These are phyloP conservation scores for Gracilinanus agilis DNA, from an alignment of 2,113 vertebrate genomes.

Conservation along the genomic window DNA sequence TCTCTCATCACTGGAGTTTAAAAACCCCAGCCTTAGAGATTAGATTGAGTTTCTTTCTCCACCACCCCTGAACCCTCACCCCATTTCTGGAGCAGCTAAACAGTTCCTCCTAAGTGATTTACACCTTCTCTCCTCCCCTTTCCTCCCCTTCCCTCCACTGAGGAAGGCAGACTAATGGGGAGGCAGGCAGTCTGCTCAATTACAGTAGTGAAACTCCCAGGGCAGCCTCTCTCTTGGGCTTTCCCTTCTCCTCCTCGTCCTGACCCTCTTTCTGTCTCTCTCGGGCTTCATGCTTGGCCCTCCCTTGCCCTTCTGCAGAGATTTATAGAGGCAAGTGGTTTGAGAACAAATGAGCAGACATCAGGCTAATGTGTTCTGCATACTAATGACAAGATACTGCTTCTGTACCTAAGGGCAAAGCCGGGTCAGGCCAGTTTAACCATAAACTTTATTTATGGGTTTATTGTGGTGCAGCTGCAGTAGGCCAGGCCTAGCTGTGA, in stretches of 20 bases:
- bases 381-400: conserved; percentile 84
- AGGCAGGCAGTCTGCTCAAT: not conserved
- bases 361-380: conserved; percentile 84
- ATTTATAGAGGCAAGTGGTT: conserved; percentile 83
- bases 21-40: not conserved
- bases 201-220: conserved; percentile 27
- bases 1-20: not conserved
- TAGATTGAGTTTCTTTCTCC: conserved; percentile 4
- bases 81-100: not conserved
- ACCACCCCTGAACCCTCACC: not conserved
- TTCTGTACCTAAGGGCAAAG: conserved; percentile 82
- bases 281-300: conserved; percentile 30
- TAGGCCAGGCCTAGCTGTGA: conserved; percentile 29
- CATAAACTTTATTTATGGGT: conserved; percentile 82
- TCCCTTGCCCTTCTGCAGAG: conserved; percentile 79
- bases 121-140: not conserved
- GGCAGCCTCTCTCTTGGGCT: conserved; percentile 20
- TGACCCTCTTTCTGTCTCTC: conserved; percentile 60
- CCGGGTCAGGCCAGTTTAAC: conserved; percentile 84
- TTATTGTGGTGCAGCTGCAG: conserved; percentile 76
- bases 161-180: not conserved
- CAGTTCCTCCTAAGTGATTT: not conserved
- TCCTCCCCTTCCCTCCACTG: accelerated
- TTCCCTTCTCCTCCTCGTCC: conserved; percentile 46
- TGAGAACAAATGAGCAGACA: conserved; percentile 86